Evolutionary conservation across 2,113 vertebrate species (phyloP).

Genomic region (Lutjanus erythropterus): DNA sequence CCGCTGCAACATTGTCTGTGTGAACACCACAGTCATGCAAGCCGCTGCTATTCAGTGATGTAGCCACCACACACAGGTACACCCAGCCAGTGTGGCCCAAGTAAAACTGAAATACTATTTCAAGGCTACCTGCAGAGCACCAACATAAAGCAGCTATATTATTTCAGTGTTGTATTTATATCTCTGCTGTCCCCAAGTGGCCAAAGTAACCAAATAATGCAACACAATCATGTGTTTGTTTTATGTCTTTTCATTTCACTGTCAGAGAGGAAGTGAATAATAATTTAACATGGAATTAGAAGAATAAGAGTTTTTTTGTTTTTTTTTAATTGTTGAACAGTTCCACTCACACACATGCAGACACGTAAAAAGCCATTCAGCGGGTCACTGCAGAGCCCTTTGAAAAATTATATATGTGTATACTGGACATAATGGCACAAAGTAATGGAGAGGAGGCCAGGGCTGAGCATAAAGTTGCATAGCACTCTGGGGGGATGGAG

Average conservation of each 20-base stretch:
- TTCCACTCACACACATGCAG: neutral
- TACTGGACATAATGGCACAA: conserved; percentile 16
- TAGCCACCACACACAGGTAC: too few relatives aligned
- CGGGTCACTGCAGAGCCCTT: conserved; percentile 18
- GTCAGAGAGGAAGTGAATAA: neutral
- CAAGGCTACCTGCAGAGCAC: too few relatives aligned
- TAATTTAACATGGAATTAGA: neutral
- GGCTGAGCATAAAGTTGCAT: neutral
- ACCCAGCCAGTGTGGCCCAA: too few relatives aligned
- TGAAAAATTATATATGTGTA: conserved; percentile 4
- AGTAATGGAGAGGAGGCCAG: neutral
- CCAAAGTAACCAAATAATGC: neutral
- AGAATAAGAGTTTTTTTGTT: neutral
- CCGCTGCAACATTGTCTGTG: too few relatives aligned
- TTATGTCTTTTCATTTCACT: neutral
- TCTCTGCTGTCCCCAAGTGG: neutral
- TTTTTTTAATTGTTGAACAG: too few relatives aligned
- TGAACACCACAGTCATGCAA: too few relatives aligned
- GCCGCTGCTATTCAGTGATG: too few relatives aligned
- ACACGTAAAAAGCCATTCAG: neutral
- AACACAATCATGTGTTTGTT: neutral
- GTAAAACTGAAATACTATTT: too few relatives aligned
- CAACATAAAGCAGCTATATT: too few relatives aligned
- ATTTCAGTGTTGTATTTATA: too few relatives aligned
- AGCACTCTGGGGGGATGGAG: neutral